Evolutionary conservation across 2,797 vertebrate species (phyloP), one percentile per base, ranked within the genome.

Genomic region (Melanotaenia trifasciata): DNA sequence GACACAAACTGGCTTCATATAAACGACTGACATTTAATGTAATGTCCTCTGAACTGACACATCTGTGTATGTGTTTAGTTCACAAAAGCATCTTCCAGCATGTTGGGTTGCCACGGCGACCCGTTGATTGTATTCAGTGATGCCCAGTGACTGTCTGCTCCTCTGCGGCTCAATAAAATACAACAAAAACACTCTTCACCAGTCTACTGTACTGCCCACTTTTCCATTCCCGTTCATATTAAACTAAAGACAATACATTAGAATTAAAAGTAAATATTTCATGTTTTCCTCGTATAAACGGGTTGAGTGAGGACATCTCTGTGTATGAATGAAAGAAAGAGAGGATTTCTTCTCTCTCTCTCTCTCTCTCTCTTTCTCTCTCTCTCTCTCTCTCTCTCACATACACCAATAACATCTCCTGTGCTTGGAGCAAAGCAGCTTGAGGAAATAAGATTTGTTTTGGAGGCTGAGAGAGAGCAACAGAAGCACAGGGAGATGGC

Each of bases 371-470:
- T n/a, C n/a, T n/a, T 30, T 30, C 28, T 30, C 28, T 30, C 28
- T 30, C 6, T 32, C 6, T 32, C 32, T 32, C 32, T 32, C 32
- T 1, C 6, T 32, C 32, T 28, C 24, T 12, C 33, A 62, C 45
- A 40, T 54, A 67, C 35, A 26, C 58, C 56, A 22, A 74, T 7
- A 54, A 65, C 72, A 67, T 60, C 58, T 70, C 67, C 5, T 32
- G 5, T n/a, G 68, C 67, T 82, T 36, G 20, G 36, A 70, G 65
- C 71, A 9, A 59, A 85, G 78, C 73, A 72, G 84, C 83, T 85
- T 63, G 64, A 84, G 83, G 76, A 84, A 89, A 84, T 87, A 64
- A 76, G 84, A 85, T 87, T 85, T 69, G 73, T 83, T 85, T 81
- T 22, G 24, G 59, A 70, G 77, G 61, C 61, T n/a, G 43, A 70